Evolutionary conservation across 2,888 invertebrate species (phyloP).

Genomic region (Timema cristinae): DNA sequence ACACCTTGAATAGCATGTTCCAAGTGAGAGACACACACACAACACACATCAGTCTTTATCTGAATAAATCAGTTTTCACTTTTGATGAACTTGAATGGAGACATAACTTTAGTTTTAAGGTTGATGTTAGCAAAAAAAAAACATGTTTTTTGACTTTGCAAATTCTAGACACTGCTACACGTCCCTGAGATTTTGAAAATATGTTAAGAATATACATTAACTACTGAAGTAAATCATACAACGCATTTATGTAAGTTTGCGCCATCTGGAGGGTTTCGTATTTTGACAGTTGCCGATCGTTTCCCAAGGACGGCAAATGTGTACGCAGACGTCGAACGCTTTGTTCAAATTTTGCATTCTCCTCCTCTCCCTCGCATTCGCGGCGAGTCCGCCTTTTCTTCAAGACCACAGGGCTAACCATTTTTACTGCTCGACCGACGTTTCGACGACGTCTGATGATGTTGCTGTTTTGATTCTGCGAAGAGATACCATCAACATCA

Average conservation of each 20-base stretch:
- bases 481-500: neutral
- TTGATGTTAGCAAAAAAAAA: too few species aligned
- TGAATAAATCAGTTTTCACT: too few species aligned
- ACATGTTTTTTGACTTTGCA: too few species aligned
- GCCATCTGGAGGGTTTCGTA: constrained; percentile 98
- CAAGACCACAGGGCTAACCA: constrained; percentile 74
- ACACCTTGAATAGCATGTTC: too few species aligned
- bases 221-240: constrained; percentile 59
- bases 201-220: too few species aligned
- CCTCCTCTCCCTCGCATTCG: constrained; percentile 86
- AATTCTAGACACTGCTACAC: too few species aligned
- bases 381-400: constrained; percentile 81
- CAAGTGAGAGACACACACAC: too few species aligned
- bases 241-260: constrained; percentile 87
- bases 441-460: neutral
- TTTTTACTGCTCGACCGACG: constrained; percentile 43
- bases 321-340: constrained; percentile 88
- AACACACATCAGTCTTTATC: too few species aligned
- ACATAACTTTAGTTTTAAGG: too few species aligned
- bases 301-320: constrained; percentile 87
- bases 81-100: too few species aligned
- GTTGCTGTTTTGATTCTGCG: neutral
- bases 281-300: constrained; percentile 88
- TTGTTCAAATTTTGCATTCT: constrained; percentile 93
- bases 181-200: too few species aligned